Conservation (phyloP, 1,140 invertebrate genomes). For the Ooceraea biroi region DNA sequence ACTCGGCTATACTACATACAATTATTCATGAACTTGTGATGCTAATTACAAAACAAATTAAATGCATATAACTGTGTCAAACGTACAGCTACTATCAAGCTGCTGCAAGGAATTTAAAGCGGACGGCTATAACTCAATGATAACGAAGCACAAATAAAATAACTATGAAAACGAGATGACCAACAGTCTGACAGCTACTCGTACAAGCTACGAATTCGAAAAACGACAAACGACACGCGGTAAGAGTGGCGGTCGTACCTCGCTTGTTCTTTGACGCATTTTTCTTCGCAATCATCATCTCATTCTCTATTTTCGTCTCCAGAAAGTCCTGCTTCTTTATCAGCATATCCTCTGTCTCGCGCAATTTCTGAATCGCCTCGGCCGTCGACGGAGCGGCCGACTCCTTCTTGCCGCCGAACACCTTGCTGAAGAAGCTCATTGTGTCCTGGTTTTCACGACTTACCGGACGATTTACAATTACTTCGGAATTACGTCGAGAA, state of each 20-base stretch:
- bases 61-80: too few relatives aligned
- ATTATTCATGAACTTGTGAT: background rate
- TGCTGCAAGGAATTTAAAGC: background rate
- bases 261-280: constrained; percentile 99
- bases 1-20: background rate
- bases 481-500: background rate
- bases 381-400: constrained; percentile 95
- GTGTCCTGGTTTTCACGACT: constrained; percentile 58
- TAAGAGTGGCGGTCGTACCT: constrained; percentile 88
- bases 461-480: background rate
- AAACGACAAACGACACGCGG: background rate
- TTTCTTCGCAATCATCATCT: constrained; percentile 95
- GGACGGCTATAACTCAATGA: background rate
- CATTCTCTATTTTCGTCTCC: constrained; percentile 97
- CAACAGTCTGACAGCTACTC: background rate
- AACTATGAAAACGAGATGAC: background rate
- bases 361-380: constrained; percentile 98
- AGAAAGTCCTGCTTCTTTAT: constrained; percentile 99
- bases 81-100: background rate
- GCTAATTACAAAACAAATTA: background rate
- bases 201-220: background rate
- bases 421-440: constrained; percentile 96
- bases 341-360: constrained; percentile 99
- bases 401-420: constrained; percentile 96
- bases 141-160: background rate